Evolutionary conservation across 1,140 invertebrate species (phyloP), one percentile per base, ranked within the genome.

Genomic region (Onthophagus taurus): DNA sequence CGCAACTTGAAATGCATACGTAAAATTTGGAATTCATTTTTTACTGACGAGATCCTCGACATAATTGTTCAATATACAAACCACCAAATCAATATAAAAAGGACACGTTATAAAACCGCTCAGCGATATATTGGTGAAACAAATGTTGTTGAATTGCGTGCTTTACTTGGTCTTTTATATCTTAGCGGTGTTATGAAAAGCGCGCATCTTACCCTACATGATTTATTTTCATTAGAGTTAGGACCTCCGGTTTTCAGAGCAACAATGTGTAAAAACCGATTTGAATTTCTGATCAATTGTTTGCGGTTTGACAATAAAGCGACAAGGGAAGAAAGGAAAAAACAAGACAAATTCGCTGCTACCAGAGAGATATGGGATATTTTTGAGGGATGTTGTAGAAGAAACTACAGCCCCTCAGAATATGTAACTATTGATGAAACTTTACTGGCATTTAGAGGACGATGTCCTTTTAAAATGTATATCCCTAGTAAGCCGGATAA

Each of bases 401-500:
- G 21, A 21, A 20, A 20, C 19, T 37, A 37, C 35, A 37, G 11
- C 11, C 3, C 35, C 4, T 8, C 7, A n/a, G 17, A n/a, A 11
- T 36, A 36, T 31, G 23, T 48, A 17, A 60, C 58, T 4, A 48
- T 61, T 31, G 59, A 63, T 48, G 55, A 64, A 42, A 51, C 49
- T 33, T 35, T 64, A 12, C n/a, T 53, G 11, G 34, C 23, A 7
- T 66, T 60, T 49, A 31, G 55, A 13, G 52, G 56, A 31, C 30
- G 39, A 12, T 61, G 56, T 47, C 37, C 43, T 5, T 57, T 59
- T 47, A 39, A 45, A 37, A 45, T 58, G 1, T 63, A 62, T 42
- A 62, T 70, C 8, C 59, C 58, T 4, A 53, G 48, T 29, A 69
- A 69, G 52, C 64, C 65, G 3, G 54, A 52, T 44, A 66, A 64